Evolutionary conservation across 2,797 vertebrate species (phyloP).

Genomic region (Orestias chungarensis): DNA sequence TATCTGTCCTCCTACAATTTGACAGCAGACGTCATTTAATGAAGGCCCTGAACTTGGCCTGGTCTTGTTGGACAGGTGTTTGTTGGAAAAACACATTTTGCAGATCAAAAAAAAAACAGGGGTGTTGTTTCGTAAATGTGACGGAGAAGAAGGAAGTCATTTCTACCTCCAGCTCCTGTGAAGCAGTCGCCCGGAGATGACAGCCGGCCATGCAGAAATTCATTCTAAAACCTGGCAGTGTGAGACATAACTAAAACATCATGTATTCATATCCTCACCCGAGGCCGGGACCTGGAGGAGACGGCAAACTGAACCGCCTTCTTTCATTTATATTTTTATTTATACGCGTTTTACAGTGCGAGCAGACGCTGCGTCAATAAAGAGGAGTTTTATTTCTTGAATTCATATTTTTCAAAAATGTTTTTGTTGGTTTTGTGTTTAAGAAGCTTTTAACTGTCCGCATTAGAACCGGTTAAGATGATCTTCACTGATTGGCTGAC

Average conservation of each 20-base stretch:
- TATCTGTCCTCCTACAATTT: background rate
- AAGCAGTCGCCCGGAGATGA: slow-evolving; percentile 26
- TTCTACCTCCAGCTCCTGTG: slow-evolving; percentile 25
- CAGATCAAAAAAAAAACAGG: slow-evolving; percentile 4
- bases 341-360: background rate
- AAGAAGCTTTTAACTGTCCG: background rate
- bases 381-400: background rate
- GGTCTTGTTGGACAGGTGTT: slow-evolving; percentile 9
- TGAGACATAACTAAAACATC: slow-evolving; percentile 23
- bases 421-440: background rate
- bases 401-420: background rate
- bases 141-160: slow-evolving; percentile 18
- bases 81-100: slow-evolving; percentile 6
- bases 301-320: slow-evolving; percentile 5
- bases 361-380: background rate
- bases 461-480: background rate
- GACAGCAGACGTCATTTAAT: background rate
- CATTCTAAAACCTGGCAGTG: slow-evolving; percentile 16
- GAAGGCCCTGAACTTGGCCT: background rate
- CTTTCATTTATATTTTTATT: background rate
- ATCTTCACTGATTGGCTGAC: background rate
- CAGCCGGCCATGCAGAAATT: slow-evolving; percentile 12
- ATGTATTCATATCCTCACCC: background rate
- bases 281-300: background rate
- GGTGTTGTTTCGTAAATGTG: slow-evolving; percentile 13